phyloP scores from a whole-genome alignment of 2,113 vertebrate genomes.

The Centropristis striata region DNA sequence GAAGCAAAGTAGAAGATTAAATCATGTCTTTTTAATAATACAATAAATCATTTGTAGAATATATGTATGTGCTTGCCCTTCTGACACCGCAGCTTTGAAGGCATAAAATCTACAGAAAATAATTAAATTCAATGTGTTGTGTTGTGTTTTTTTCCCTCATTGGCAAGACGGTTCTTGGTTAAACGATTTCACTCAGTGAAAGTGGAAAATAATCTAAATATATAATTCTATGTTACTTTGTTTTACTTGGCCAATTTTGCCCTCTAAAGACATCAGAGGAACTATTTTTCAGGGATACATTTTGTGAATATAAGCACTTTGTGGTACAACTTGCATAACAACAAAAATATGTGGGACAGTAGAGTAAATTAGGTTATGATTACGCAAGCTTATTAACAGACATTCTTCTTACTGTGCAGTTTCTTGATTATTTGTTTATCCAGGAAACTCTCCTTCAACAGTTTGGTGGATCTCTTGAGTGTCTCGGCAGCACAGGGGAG shows the following conservation, averaged over 20 bases:
- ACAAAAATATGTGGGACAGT: background rate
- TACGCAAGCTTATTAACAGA: background rate
- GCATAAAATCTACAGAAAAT: background rate
- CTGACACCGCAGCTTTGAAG: background rate
- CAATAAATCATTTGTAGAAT: background rate
- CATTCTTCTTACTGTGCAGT: constrained; percentile 83
- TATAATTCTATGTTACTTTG: no score
- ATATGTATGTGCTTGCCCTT: background rate
- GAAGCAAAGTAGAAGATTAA: background rate
- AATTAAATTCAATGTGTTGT: no score
- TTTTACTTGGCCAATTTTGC: no score
- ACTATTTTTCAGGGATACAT: background rate
- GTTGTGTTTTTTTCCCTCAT: no score
- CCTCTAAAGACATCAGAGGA: no score
- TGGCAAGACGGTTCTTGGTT: no score
- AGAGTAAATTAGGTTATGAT: background rate
- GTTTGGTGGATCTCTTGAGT: constrained; percentile 82
- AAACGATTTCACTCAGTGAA: no score
- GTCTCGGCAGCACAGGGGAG: constrained; percentile 86
- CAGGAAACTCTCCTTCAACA: constrained; percentile 83
- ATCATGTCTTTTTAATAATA: constrained; percentile 5
- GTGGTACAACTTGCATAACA: background rate
- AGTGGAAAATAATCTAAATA: no score
- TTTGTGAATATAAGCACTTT: background rate
- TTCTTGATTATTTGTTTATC: constrained; percentile 86